phyloP scores from a whole-genome alignment of 2,888 invertebrate species.

The Coecobrya sp. region DNA sequence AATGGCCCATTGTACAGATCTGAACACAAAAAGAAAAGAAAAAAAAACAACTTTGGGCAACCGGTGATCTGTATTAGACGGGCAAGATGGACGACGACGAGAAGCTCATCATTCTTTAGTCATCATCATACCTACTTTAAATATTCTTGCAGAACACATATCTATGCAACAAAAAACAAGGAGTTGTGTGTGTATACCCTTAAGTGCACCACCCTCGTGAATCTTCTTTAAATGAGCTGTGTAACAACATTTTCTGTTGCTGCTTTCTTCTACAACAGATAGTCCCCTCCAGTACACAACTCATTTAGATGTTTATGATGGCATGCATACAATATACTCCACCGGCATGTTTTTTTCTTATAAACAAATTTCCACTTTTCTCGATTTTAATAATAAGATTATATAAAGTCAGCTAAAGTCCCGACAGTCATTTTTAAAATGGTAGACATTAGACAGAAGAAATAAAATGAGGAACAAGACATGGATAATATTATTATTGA shows the following conservation, averaged over 20 bases:
- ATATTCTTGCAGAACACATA: slow-evolving; percentile 63
- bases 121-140: slow-evolving; percentile 33
- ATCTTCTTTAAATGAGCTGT: neutral
- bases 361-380: slow-evolving; percentile 28
- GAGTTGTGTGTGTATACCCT: slow-evolving; percentile 14
- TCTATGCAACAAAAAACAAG: slow-evolving; percentile 22
- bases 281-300: neutral
- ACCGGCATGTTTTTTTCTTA: neutral
- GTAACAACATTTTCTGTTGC: too few species aligned
- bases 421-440: slow-evolving; percentile 71
- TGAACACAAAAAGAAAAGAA: slow-evolving; percentile 51
- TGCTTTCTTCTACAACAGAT: neutral
- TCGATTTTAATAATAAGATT: slow-evolving; percentile 47
- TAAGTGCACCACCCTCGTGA: slow-evolving; percentile 19
- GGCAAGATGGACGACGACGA: slow-evolving; percentile 34
- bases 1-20: slow-evolving; percentile 62
- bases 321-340: neutral
- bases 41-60: slow-evolving; percentile 77
- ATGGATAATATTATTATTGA: slow-evolving; percentile 66
- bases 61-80: slow-evolving; percentile 77
- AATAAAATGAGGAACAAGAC: slow-evolving; percentile 54
- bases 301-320: neutral
- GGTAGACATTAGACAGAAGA: slow-evolving; percentile 25
- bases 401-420: slow-evolving; percentile 50
- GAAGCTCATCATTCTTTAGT: slow-evolving; percentile 28